A percentile compares a stretch with the other conserved stretches of the same genome.
Conservation (phyloP, 2,888 invertebrate species). For the Nipponacmea schrenckii region DNA sequence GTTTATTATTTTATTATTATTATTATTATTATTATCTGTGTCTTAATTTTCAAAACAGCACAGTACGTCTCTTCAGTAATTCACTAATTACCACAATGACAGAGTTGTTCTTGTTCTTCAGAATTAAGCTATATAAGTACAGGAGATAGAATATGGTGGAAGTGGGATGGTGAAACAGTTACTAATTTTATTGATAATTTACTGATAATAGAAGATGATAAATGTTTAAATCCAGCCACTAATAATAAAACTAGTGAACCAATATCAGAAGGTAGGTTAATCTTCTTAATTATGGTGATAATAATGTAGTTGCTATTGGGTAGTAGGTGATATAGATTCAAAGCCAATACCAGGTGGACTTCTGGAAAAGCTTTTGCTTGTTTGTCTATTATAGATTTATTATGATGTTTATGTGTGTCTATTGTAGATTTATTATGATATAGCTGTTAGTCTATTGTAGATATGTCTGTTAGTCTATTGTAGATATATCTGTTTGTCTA, state of each 20-base stretch:
- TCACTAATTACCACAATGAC: too few relatives aligned
- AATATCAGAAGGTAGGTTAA: constrained; percentile 15
- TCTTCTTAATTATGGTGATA: neutral
- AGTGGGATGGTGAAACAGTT: constrained; percentile 58
- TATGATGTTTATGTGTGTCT: too few relatives aligned
- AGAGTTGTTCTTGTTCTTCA: constrained; percentile 29
- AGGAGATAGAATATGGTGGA: constrained; percentile 67
- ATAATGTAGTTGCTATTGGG: neutral
- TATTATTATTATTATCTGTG: too few relatives aligned
- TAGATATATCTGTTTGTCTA: too few relatives aligned
- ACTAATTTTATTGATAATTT: constrained; percentile 49
- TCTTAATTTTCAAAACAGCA: too few relatives aligned
- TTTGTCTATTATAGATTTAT: too few relatives aligned
- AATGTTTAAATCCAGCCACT: constrained; percentile 56
- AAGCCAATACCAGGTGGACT: neutral
- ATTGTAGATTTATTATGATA: too few relatives aligned
- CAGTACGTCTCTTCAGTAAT: too few relatives aligned
- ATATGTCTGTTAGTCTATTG: too few relatives aligned
- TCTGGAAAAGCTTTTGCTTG: too few relatives aligned
- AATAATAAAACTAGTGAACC: constrained; percentile 38
- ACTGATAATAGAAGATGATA: constrained; percentile 59
- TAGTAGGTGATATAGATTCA: neutral
- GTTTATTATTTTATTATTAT: too few relatives aligned
- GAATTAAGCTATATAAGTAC: constrained; percentile 62
- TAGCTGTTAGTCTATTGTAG: too few relatives aligned